These are phyloP conservation scores for Pleuronectes platessa DNA, from an alignment of 2,113 vertebrate genomes.

Conservation along the genomic window DNA sequence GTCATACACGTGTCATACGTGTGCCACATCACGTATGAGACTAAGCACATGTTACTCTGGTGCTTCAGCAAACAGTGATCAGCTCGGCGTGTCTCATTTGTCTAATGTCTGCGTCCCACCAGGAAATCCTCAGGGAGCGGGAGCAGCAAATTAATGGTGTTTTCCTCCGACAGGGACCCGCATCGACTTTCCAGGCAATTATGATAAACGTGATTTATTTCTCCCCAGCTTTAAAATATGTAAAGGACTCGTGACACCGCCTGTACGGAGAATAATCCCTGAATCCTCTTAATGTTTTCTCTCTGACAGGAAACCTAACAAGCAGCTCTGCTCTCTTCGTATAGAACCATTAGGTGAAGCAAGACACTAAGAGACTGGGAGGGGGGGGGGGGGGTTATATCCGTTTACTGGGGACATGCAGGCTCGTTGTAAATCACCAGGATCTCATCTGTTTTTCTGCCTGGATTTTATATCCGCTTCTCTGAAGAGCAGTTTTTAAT, in stretches of 20 bases:
- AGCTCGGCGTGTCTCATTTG: constrained; percentile 29
- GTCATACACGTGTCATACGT: background rate
- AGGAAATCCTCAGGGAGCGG: constrained; percentile 33
- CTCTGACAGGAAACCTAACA: constrained; percentile 45
- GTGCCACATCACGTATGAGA: background rate
- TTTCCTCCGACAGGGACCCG: constrained; percentile 32
- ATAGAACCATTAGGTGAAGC: constrained; percentile 30
- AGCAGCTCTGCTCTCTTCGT: background rate
- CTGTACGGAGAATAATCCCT: constrained; percentile 47
- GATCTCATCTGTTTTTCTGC: background rate
- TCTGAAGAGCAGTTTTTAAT: too few species aligned
- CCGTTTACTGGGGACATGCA: constrained; percentile 8
- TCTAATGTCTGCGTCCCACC: background rate
- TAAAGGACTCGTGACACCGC: constrained; percentile 41
- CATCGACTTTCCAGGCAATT: constrained; percentile 41
- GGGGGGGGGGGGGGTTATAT: background rate
- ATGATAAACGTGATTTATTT: constrained; percentile 50
- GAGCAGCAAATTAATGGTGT: constrained; percentile 36
- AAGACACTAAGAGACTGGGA: background rate
- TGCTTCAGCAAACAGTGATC: constrained; percentile 1
- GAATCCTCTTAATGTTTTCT: constrained; percentile 64
- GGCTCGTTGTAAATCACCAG: background rate
- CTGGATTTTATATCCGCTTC: background rate
- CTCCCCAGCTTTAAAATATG: constrained; percentile 27
- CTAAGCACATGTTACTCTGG: background rate